Base-by-base conservation (phyloP, 1,140 invertebrate species). In the Pachyrhynchus sulphureomaculatus region DNA sequence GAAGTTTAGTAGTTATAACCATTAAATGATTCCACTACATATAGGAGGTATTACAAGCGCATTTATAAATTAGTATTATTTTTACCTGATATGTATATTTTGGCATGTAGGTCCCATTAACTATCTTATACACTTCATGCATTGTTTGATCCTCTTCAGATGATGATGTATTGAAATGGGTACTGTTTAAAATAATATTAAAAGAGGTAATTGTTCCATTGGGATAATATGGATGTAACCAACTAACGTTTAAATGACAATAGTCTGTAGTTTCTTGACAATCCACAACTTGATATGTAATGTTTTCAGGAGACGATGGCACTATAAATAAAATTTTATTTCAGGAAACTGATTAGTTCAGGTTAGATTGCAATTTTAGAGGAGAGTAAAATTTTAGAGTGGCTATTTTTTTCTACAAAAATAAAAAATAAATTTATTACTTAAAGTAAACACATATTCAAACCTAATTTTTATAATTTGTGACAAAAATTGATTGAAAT, bases 161-260 rank as follows among this genome's bases (percentile, higher is more conserved):
- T 20, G 60, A 58, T 1, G 29, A 62, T 0, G 36, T 45, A 13
- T 58, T 56, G 20, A 33, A 48, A 18, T 72, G 45, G 3, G 67
- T 67, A 42, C 53, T 62, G 44, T 72, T 70, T 23, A 72, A 55
- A 41, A 68, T 55, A n/a, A 72, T 66, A 26, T 70, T 54, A 34
- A 72, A 72, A 4, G 45, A 45, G 12, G 54, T 60, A 9, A 72
- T 72, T 9, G 67, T 67, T 8, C 64, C 67, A 44, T 70, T 72
- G 39, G 69, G 67, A 24, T 67, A 15, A 52, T 65, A 66, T 0
- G 70, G 70, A 52, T 72, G 67, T 12, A 52, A 10, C 70, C 70
- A 72, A 18, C 47, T 65, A 6, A 72, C 48, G 52, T 70, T 72
- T 36, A 72, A 58, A 44, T 70, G 44, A 23, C 70, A 72, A 49